phyloP scores from a whole-genome alignment of 2,888 invertebrate species.

The Megaustenia siamemsis region DNA sequence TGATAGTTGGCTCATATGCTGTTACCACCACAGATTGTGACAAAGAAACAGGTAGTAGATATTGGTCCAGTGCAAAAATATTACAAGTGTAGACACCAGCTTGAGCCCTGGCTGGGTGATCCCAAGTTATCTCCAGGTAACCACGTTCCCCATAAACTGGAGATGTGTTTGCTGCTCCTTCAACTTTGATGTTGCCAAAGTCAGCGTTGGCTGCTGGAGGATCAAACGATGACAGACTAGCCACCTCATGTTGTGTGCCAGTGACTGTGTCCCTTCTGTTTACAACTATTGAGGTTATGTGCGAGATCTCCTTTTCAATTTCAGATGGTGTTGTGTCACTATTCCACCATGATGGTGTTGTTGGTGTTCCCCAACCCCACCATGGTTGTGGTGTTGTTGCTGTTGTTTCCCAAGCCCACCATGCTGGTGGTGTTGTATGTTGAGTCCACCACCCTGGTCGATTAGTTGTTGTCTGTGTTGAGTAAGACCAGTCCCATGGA shows the following conservation, averaged over 20 bases:
- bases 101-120: not conserved
- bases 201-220: not conserved
- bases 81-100: conserved; percentile 23
- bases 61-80: not conserved
- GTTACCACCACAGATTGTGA: not conserved
- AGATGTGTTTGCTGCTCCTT: conserved; percentile 3
- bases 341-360: not conserved
- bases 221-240: conserved; percentile 12
- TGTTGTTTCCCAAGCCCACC: too few species aligned
- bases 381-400: not conserved
- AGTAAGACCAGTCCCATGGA: too few species aligned
- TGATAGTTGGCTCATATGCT: not conserved
- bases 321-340: too few species aligned
- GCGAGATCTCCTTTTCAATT: not conserved
- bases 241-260: conserved; percentile 1
- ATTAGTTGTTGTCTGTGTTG: not conserved
- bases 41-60: not conserved
- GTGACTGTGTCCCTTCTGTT: not conserved
- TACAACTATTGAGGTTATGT: conserved; percentile 32
- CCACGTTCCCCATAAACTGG: conserved; percentile 19
- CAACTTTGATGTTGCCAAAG: conserved; percentile 3
- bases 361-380: not conserved
- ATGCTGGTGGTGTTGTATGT: too few species aligned
- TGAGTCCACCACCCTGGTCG: not conserved
- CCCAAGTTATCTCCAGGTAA: conserved; percentile 29